Conservation (phyloP, 2,888 invertebrate genomes). For the Galeopsomyia nigrocyanea region DNA sequence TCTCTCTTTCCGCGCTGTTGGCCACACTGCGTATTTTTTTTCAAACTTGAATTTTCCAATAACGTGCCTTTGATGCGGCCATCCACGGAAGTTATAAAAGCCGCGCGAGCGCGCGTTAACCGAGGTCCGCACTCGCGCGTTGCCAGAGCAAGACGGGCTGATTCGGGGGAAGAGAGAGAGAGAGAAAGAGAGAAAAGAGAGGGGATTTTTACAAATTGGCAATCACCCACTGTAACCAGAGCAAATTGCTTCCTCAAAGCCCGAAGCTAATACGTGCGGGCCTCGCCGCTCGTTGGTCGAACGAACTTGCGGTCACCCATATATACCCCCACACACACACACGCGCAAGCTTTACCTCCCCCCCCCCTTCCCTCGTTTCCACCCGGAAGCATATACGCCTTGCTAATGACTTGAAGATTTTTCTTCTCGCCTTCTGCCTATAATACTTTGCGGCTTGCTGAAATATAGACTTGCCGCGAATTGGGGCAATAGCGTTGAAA, state of each 20-base stretch:
- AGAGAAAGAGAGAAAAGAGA: no score
- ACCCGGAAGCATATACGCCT: no score
- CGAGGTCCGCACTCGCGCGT: neutral
- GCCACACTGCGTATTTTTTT: neutral
- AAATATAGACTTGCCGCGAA: no score
- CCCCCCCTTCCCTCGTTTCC: no score
- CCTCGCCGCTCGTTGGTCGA: neutral
- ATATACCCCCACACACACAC: no score
- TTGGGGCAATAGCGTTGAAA: no score
- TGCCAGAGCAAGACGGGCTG: constrained; percentile 31
- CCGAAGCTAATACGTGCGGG: constrained; percentile 27
- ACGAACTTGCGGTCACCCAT: constrained; percentile 14
- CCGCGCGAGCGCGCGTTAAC: constrained; percentile 36
- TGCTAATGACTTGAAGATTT: no score
- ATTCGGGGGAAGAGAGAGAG: constrained; percentile 33
- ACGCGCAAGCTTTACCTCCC: no score
- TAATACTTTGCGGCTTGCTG: no score
- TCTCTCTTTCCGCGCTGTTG: neutral
- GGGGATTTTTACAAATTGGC: constrained; percentile 64
- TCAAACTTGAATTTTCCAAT: constrained; percentile 44
- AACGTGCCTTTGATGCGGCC: constrained; percentile 43
- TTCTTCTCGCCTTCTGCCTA: no score
- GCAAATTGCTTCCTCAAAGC: constrained; percentile 58
- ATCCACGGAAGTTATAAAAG: constrained; percentile 44
- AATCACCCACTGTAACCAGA: constrained; percentile 58